phyloP scores from a whole-genome alignment of 2,797 vertebrate genomes.

The Onychomys torridus region DNA sequence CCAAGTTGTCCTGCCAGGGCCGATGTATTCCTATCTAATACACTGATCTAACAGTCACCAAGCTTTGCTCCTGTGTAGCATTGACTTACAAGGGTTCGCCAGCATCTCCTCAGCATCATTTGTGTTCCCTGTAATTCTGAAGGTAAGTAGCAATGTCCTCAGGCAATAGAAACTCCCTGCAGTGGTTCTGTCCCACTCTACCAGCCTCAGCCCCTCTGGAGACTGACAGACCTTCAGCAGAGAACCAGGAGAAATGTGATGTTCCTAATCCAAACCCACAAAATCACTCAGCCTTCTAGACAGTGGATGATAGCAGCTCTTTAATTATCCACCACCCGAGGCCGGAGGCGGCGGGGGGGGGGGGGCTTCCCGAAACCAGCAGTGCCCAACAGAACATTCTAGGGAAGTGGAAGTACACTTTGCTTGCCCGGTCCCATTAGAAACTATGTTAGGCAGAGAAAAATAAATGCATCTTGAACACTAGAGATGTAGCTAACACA shows the following conservation, averaged over 20 bases:
- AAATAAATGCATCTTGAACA: background rate
- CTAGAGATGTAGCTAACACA: conserved; percentile 26
- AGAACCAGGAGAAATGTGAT: background rate
- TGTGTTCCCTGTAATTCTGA: background rate
- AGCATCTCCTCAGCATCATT: conserved; percentile 1
- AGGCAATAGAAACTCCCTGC: background rate
- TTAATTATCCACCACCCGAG: background rate
- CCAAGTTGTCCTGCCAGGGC: background rate
- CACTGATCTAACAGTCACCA: conserved; percentile 22
- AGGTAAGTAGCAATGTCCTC: background rate
- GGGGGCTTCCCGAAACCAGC: background rate
- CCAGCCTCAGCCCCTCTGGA: conserved; percentile 8
- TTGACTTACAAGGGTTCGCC: background rate
- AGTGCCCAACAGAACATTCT: background rate
- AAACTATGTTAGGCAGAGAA: background rate
- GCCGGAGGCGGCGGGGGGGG: too few species aligned
- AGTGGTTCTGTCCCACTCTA: background rate
- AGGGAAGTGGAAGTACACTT: background rate
- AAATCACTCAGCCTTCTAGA: background rate
- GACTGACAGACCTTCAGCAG: conserved; percentile 22
- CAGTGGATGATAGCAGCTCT: background rate
- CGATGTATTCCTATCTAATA: background rate
- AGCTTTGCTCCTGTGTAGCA: background rate
- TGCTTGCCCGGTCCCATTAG: background rate
- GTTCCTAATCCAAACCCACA: conserved; percentile 34